Percentiles rank a stretch among this genome's conserved stretches.
These are phyloP conservation scores for Helicolenus hilgendorfi DNA, from an alignment of 2,797 vertebrate genomes.

Conservation along the genomic window DNA sequence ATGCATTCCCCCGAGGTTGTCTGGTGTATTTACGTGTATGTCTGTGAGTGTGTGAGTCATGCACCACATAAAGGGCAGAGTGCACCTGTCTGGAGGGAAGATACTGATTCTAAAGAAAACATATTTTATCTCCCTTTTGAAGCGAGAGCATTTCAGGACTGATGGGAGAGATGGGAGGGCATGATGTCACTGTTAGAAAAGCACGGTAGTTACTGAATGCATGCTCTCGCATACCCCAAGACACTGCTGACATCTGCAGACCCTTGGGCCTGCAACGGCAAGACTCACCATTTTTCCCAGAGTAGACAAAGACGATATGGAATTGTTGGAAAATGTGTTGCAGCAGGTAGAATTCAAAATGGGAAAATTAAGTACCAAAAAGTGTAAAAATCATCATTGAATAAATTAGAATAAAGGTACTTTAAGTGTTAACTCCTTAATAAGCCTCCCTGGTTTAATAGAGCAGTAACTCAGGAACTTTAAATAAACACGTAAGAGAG, in stretches of 20 bases:
- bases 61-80: constrained; percentile 25
- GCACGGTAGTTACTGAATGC: neutral
- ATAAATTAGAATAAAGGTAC: neutral
- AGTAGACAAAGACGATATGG: neutral
- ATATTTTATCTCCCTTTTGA: constrained; percentile 38
- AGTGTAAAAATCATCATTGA: neutral
- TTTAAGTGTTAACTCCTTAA: neutral
- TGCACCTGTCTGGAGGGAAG: constrained; percentile 51
- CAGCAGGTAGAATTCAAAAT: neutral
- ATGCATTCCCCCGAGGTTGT: constrained; percentile 3
- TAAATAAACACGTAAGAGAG: neutral
- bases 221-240: neutral
- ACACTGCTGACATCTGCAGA: neutral
- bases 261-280: neutral
- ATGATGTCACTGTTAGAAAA: neutral
- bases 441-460: neutral
- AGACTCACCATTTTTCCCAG: neutral
- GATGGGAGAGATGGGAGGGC: constrained; percentile 18
- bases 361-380: neutral
- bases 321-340: neutral
- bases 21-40: constrained; percentile 3
- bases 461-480: neutral
- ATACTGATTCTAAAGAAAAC: constrained; percentile 32
- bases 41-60: constrained; percentile 32
- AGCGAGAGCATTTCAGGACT: constrained; percentile 18